These are phyloP conservation scores for Artemia sp. DNA, from an alignment of 2,888 invertebrate species.

Conservation along the genomic window DNA sequence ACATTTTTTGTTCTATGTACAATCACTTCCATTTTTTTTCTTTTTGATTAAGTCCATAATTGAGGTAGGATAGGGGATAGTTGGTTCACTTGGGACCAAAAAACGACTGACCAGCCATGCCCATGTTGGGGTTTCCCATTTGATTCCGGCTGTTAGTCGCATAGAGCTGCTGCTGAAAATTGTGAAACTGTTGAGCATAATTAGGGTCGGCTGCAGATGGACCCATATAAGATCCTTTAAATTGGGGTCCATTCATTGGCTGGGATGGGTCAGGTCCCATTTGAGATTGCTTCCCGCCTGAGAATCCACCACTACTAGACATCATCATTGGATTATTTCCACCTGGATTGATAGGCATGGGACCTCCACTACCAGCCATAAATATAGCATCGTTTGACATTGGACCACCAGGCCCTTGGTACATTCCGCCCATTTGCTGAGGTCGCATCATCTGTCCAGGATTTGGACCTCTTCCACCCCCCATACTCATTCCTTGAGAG, in stretches of 20 bases:
- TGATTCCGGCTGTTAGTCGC: constrained; percentile 61
- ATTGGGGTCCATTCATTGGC: constrained; percentile 33
- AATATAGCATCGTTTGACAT: constrained; percentile 21
- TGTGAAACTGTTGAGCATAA: constrained; percentile 86
- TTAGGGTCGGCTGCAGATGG: constrained; percentile 70
- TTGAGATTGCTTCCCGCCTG: constrained; percentile 27
- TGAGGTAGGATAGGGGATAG: constrained; percentile 11
- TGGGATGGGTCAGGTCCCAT: constrained; percentile 20
- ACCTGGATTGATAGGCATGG: constrained; percentile 23
- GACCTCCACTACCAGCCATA: constrained; percentile 21
- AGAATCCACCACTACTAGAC: constrained; percentile 31
- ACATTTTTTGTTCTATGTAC: too few species aligned
- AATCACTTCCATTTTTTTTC: neutral
- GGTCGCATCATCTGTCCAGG: constrained; percentile 23
- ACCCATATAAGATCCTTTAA: constrained; percentile 59
- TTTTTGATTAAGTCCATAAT: neutral
- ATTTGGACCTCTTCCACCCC: constrained; percentile 26
- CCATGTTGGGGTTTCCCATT: constrained; percentile 27
- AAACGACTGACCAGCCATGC: constrained; percentile 26
- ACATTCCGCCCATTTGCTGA: constrained; percentile 25
- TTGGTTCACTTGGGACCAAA: constrained; percentile 28
- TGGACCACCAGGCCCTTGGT: constrained; percentile 20
- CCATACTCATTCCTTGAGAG: constrained; percentile 29
- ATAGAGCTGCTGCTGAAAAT: constrained; percentile 85
- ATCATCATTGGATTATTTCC: constrained; percentile 27